Conservation (phyloP, 2,888 invertebrate genomes). For the Gisinianus flammeolus region DNA sequence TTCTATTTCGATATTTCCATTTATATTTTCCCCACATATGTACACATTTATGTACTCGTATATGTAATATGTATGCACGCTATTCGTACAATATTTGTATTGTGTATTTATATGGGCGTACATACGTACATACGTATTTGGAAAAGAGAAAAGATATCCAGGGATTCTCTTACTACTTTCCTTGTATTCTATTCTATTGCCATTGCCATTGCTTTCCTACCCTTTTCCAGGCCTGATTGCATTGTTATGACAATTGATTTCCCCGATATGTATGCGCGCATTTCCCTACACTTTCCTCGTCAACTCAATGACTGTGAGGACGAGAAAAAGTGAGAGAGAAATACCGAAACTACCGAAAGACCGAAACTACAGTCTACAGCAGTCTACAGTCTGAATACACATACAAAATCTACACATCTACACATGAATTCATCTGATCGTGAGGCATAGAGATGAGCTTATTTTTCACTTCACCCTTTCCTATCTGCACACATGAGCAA, state of each 20-base stretch:
- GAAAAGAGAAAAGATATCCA: background rate
- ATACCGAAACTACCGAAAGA: too few species aligned
- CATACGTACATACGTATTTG: background rate
- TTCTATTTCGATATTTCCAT: background rate
- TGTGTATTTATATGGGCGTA: too few species aligned
- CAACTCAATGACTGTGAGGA: background rate
- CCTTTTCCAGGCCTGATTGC: conserved; percentile 37
- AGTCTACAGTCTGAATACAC: background rate
- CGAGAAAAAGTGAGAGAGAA: background rate
- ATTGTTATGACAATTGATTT: conserved; percentile 40
- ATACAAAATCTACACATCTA: conserved; percentile 1
- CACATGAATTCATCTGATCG: conserved; percentile 13
- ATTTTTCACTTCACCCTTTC: conserved; percentile 7
- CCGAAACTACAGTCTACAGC: too few species aligned
- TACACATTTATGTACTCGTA: background rate
- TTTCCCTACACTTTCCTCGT: background rate
- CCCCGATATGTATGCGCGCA: background rate
- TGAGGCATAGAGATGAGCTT: conserved; percentile 29
- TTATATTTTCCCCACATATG: too few species aligned
- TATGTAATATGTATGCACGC: conserved; percentile 1
- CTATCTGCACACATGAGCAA: conserved; percentile 5
- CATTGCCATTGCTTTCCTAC: too few species aligned
- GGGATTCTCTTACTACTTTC: conserved; percentile 1
- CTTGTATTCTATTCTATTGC: too few species aligned
- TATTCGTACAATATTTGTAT: too few species aligned